Conservation (phyloP, 1,140 invertebrate genomes). For the Asbolus verrucosus region DNA sequence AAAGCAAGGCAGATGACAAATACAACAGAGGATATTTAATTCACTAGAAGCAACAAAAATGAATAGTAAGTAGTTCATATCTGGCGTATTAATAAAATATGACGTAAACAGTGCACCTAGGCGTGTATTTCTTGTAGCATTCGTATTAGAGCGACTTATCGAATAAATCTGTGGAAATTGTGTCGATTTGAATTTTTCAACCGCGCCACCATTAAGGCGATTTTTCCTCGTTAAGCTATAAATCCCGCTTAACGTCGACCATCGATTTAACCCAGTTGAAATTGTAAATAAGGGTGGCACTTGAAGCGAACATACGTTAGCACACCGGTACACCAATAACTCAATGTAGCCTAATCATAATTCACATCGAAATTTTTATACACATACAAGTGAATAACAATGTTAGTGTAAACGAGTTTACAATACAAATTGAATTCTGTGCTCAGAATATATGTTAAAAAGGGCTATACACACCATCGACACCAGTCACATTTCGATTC, state of each 20-base stretch:
- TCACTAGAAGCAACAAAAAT: too few relatives aligned
- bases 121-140: too few relatives aligned
- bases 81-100: too few relatives aligned
- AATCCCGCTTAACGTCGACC: constrained; percentile 35
- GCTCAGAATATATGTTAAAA: constrained; percentile 41
- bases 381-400: constrained; percentile 42
- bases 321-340: constrained; percentile 34
- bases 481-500: constrained; percentile 35
- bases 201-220: constrained; percentile 6
- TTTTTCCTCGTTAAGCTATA: constrained; percentile 43
- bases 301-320: constrained; percentile 33
- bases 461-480: constrained; percentile 1
- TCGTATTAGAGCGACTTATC: neutral
- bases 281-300: constrained; percentile 42
- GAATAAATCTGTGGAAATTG: neutral
- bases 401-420: constrained; percentile 47
- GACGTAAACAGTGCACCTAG: too few relatives aligned
- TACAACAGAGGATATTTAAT: too few relatives aligned
- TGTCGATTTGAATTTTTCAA: constrained; percentile 13
- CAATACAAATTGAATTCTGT: constrained; percentile 46
- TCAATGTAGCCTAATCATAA: constrained; percentile 43
- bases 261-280: constrained; percentile 41
- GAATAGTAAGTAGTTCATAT: too few relatives aligned
- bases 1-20: too few relatives aligned
- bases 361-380: constrained; percentile 44